A percentile compares a stretch with the other conserved stretches of the same genome.
Conservation (phyloP, 2,113 vertebrate genomes). For the Panthera leo region DNA sequence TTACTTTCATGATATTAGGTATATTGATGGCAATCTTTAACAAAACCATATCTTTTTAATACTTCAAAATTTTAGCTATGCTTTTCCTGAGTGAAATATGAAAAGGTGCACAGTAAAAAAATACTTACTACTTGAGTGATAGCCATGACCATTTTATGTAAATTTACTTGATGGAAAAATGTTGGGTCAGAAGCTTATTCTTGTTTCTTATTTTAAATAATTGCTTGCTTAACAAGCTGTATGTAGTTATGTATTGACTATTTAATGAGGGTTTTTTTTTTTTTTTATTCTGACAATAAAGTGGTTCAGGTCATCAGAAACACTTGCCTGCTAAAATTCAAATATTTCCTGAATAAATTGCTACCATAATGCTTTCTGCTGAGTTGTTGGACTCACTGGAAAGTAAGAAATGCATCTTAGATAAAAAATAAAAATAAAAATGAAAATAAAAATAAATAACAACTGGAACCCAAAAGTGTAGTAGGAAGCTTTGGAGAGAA, state of each 20-base stretch:
- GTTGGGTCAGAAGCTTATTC: background rate
- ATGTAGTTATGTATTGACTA: background rate
- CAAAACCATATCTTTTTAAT: background rate
- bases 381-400: background rate
- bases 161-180: background rate
- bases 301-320: background rate
- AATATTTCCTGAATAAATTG: background rate
- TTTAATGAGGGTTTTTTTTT: background rate
- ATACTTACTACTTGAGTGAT: background rate
- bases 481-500: background rate
- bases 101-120: background rate
- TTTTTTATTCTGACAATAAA: background rate
- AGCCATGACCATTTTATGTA: background rate
- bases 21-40: background rate
- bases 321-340: background rate
- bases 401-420: background rate
- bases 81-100: background rate
- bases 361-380: background rate
- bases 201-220: background rate
- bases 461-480: background rate
- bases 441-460: background rate
- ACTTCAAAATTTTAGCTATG: background rate
- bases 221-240: background rate
- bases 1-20: background rate
- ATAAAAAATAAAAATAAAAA: background rate